A percentile compares a stretch with the other conserved stretches of the same genome.
Evolutionary conservation across 92 coral and sea anemone species (phyloP).

Genomic region (Diadumene lineata): DNA sequence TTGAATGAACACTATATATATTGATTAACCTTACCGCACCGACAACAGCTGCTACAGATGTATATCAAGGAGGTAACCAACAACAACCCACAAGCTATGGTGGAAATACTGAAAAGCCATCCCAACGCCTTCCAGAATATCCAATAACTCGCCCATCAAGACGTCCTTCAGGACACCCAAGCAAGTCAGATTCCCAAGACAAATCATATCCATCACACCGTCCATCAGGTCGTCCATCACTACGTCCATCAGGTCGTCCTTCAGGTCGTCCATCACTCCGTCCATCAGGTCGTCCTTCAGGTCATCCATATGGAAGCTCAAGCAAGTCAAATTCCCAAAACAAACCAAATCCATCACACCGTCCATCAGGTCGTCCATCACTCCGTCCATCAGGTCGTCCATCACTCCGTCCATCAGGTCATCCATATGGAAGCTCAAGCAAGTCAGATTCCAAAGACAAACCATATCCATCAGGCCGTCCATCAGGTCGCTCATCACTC

Average conservation of each 20-base stretch:
- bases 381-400: not conserved
- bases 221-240: not conserved
- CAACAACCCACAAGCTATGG: too few relatives aligned
- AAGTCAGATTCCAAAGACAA: not conserved
- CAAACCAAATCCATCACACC: not conserved
- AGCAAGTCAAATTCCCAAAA: not conserved
- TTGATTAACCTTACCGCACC: too few relatives aligned
- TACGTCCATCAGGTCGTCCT: not conserved
- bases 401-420: not conserved
- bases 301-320: not conserved
- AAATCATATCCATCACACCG: not conserved
- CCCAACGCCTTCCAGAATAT: too few relatives aligned
- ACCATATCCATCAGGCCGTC: not conserved
- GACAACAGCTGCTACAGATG: too few relatives aligned
- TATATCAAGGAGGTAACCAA: too few relatives aligned
- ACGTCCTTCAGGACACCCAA: not conserved
- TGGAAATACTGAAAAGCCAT: too few relatives aligned
- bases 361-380: too few relatives aligned
- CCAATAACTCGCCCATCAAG: not conserved
- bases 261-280: not conserved
- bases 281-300: not conserved
- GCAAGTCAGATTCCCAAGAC: not conserved
- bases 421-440: not conserved
- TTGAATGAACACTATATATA: too few relatives aligned
- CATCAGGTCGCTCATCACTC: not conserved